Evolutionary conservation across 2,113 vertebrate genomes (phyloP).

Genomic region (Bos indicus): DNA sequence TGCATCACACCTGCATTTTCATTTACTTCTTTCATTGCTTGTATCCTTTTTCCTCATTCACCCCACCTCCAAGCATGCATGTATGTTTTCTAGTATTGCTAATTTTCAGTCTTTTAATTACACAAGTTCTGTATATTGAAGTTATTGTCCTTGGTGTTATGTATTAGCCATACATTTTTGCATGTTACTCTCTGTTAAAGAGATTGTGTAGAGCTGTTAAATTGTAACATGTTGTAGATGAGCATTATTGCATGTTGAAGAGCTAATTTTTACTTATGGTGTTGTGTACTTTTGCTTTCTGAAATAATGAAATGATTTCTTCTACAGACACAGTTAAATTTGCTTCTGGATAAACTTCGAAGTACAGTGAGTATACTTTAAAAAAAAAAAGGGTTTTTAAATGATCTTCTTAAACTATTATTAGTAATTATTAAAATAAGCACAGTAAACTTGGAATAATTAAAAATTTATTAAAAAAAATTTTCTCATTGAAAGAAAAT

Average conservation of each 20-base stretch:
- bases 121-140: background rate
- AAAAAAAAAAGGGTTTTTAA: background rate
- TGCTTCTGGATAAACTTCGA: slow-evolving; percentile 96
- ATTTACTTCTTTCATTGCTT: background rate
- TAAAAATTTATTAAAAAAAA: slow-evolving; percentile 4
- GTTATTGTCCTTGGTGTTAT: slow-evolving; percentile 25
- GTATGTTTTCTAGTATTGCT: background rate
- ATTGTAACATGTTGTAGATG: background rate
- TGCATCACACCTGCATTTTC: background rate
- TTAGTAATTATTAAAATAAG: background rate
- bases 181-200: slow-evolving; percentile 60
- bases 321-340: slow-evolving; percentile 94
- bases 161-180: slow-evolving; percentile 56
- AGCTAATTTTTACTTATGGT: background rate
- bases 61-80: background rate
- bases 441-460: background rate
- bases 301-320: slow-evolving; percentile 40
- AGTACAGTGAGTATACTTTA: slow-evolving; percentile 90
- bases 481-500: background rate
- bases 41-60: background rate
- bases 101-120: background rate
- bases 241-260: background rate
- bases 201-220: slow-evolving; percentile 15
- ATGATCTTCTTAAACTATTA: background rate
- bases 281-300: background rate